phyloP scores from a whole-genome alignment of 35 echinoderm and acorn worm genomes.

The Apostichopus japonicus region DNA sequence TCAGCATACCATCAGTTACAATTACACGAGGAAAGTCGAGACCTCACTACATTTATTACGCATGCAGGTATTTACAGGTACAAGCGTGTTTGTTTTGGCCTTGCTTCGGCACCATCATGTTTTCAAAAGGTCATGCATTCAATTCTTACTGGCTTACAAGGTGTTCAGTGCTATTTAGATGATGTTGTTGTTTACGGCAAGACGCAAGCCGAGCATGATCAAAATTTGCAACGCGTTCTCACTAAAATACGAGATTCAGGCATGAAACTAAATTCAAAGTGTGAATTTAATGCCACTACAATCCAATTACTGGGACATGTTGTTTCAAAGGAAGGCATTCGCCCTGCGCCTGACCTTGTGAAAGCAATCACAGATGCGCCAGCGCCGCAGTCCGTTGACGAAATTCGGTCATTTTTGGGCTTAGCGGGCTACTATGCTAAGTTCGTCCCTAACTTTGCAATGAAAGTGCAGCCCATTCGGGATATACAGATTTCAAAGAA shows the following conservation, averaged over 20 bases:
- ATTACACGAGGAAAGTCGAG: constrained; percentile 47
- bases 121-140: constrained; percentile 58
- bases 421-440: constrained; percentile 29
- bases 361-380: constrained; percentile 1
- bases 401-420: constrained; percentile 31
- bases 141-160: constrained; percentile 44
- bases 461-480: constrained; percentile 47
- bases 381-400: neutral
- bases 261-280: constrained; percentile 67
- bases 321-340: constrained; percentile 41
- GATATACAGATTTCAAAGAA: neutral
- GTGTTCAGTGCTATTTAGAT: constrained; percentile 41
- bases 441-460: constrained; percentile 41
- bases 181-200: constrained; percentile 47
- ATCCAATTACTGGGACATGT: constrained; percentile 60
- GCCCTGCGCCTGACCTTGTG: constrained; percentile 46
- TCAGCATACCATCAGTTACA: constrained; percentile 52
- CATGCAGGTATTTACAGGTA: constrained; percentile 62
- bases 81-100: constrained; percentile 54
- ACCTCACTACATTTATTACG: constrained; percentile 63
- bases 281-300: constrained; percentile 47
- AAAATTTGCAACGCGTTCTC: constrained; percentile 45
- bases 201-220: constrained; percentile 51
- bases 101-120: constrained; percentile 52
- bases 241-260: constrained; percentile 25